A percentile compares a stretch with the other conserved stretches of the same genome.
Conservation (phyloP, 1,140 invertebrate genomes). For the Drosophila pallidifrons region DNA sequence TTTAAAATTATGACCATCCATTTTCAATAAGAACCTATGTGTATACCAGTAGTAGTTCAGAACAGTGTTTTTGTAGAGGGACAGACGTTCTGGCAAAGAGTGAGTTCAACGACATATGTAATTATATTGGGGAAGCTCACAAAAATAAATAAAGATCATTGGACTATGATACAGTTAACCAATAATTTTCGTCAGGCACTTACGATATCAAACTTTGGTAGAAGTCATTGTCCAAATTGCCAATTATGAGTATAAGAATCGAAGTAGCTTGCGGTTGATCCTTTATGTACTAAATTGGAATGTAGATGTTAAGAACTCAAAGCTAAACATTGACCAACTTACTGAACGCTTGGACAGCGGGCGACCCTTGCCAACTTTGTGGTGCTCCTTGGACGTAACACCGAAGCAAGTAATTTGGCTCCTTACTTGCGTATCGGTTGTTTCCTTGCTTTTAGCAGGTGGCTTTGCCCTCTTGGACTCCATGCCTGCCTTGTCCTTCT, state of each 20-base stretch:
- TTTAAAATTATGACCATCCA: too few species aligned
- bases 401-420: slow-evolving; percentile 47
- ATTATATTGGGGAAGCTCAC: too few species aligned
- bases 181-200: background rate
- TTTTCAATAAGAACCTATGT: too few species aligned
- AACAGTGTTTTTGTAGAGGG: too few species aligned
- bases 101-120: too few species aligned
- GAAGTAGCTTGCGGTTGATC: slow-evolving; percentile 44
- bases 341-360: slow-evolving; percentile 49
- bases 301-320: background rate
- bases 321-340: slow-evolving; percentile 1
- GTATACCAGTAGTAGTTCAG: too few species aligned
- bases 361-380: slow-evolving; percentile 59
- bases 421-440: slow-evolving; percentile 22
- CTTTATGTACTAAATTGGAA: slow-evolving; percentile 53
- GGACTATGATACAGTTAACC: background rate
- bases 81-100: too few species aligned
- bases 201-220: slow-evolving; percentile 52
- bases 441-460: slow-evolving; percentile 21
- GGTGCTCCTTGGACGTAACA: slow-evolving; percentile 54
- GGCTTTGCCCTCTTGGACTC: slow-evolving; percentile 20
- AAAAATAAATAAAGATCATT: background rate
- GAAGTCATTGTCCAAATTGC: slow-evolving; percentile 47
- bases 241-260: slow-evolving; percentile 60
- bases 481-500: slow-evolving; percentile 1